Base-by-base conservation (phyloP, 1,140 invertebrate genomes). In the Drosophila subpulchrella region DNA sequence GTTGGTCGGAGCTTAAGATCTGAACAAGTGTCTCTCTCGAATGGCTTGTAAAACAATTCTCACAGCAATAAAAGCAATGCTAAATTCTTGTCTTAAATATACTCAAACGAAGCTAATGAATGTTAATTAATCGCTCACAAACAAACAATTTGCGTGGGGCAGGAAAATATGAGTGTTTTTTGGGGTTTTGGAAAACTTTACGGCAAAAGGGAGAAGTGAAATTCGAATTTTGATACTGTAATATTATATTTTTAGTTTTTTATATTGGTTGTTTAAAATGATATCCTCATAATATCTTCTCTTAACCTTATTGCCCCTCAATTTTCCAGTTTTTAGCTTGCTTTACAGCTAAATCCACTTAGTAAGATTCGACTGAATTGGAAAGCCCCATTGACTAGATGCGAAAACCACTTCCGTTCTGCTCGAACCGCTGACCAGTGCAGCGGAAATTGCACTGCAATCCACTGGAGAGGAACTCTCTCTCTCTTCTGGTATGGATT, bases 401-500 rank as follows among this genome's bases (percentile, higher is more conserved):
- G 82, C 82, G 66, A 86, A 72, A 74, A 68, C 62, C 62, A 82
- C 67, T 83, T 86, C 83, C 83, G 83, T 71, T 88, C 79, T 67
- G 83, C 62, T 36, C 60, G 81, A 51, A 59, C 41, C 73, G 73
- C 53, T 75, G 61, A 13, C 73, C 74, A 76, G 74, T 75, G 78
- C 84, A 89, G 80, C 84, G 84, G 80, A 89, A 88, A 73, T 78
- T 58, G 54, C 79, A 72, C 78, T 78, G 54, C 46, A 12, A 30
- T 34, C 12, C 60, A 62, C 57, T 46, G 59, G 54, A 54, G 54
- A 42, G 32, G 15, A 62, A 56, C 59, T 47, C 42, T 51, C 50
- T 55, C 61, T 58, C 30, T 34, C 32, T 34, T n/a, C 47, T 27
- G 73, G 55, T 75, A 27, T 65, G 54, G 73, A 58, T 50, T 59